A percentile compares a stretch with the other conserved stretches of the same genome.
phyloP scores from a whole-genome alignment of 1,140 invertebrate species.

The Saccostrea echinata region DNA sequence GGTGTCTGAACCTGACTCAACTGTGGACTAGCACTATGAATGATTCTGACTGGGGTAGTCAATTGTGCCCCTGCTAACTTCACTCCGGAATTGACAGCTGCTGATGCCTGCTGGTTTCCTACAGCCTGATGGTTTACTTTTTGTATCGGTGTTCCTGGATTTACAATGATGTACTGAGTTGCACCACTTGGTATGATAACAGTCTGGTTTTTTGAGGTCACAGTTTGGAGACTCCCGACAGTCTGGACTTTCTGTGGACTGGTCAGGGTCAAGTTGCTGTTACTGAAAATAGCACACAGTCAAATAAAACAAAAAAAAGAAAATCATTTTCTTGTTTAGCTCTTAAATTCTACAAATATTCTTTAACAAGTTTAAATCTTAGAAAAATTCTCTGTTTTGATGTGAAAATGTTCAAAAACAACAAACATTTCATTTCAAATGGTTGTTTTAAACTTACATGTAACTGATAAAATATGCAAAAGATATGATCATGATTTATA shows the following conservation, averaged over 20 bases:
- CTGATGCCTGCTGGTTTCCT: background rate
- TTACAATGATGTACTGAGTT: background rate
- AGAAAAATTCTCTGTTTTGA: too few relatives aligned
- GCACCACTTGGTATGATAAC: background rate
- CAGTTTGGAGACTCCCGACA: background rate
- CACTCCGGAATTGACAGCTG: background rate
- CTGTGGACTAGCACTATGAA: conserved; percentile 6
- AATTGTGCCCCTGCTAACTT: background rate
- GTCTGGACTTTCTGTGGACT: conserved; percentile 18
- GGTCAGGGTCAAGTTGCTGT: background rate
- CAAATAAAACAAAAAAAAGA: too few relatives aligned
- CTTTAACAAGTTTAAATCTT: too few relatives aligned
- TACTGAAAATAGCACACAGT: background rate
- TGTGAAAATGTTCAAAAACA: too few relatives aligned
- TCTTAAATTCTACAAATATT: too few relatives aligned
- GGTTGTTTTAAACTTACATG: too few relatives aligned
- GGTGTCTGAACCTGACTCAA: background rate
- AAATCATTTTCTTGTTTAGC: too few relatives aligned
- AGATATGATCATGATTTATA: background rate
- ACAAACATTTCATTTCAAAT: too few relatives aligned
- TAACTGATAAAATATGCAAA: too few relatives aligned
- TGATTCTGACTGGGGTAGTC: background rate
- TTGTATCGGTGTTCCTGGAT: background rate
- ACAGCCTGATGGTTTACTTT: background rate
- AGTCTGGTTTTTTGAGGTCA: background rate